Evolutionary conservation across 2,113 vertebrate species (phyloP).

Genomic region (Myotis yumanensis): DNA sequence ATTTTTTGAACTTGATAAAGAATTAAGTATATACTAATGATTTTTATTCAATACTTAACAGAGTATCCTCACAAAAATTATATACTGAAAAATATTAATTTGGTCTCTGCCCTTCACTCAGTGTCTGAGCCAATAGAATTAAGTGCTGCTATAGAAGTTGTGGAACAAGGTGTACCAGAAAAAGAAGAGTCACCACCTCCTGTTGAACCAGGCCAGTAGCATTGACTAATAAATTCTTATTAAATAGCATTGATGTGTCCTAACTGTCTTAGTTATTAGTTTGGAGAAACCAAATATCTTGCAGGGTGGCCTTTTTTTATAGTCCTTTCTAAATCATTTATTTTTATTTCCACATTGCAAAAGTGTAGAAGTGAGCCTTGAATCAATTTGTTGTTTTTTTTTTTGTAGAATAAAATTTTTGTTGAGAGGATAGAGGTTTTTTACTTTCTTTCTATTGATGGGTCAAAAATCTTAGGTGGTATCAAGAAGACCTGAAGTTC

Average conservation of each 20-base stretch:
- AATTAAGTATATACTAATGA: not conserved
- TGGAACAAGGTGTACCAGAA: constrained; percentile 83
- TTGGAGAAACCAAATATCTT: not conserved
- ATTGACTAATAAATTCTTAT: not conserved
- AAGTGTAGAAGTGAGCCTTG: not conserved
- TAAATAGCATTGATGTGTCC: not conserved
- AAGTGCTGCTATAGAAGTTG: constrained; percentile 82
- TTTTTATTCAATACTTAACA: constrained; percentile 8
- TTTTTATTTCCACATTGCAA: constrained; percentile 35
- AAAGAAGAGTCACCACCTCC: constrained; percentile 82
- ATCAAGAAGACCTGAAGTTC: not conserved
- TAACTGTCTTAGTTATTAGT: not conserved
- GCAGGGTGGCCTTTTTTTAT: not conserved
- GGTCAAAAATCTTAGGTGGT: not conserved
- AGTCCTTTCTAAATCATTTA: not conserved
- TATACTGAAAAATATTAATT: not conserved
- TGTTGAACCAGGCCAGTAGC: constrained; percentile 82
- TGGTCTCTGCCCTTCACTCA: constrained; percentile 55
- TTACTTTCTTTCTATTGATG: constrained; percentile 34
- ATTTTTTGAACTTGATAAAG: constrained; percentile 32
- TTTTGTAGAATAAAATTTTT: constrained; percentile 27
- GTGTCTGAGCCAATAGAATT: constrained; percentile 85
- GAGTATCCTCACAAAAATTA: constrained; percentile 24
- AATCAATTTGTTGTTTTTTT: not conserved
- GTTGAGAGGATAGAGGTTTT: not conserved